Evolutionary conservation across 2,113 vertebrate species (phyloP), one percentile per base, ranked within the genome.

Genomic region (Tenrec ecaudatus): DNA sequence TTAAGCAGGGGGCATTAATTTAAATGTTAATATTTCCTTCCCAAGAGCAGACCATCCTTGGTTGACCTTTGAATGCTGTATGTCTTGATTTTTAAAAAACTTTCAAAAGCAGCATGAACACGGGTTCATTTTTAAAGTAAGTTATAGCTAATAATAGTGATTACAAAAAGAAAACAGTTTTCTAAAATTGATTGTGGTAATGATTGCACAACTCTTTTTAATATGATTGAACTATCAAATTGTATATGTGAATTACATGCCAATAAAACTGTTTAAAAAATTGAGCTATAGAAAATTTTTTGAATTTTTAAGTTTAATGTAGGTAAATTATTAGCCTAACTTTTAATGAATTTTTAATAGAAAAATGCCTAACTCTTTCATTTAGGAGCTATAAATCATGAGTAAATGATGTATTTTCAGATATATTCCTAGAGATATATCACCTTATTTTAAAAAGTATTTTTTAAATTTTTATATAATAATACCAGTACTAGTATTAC

Each of bases 21-120:
- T 53, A 53, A 53, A 53, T 53, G 47, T 53, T 53, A 53, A 53
- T 3, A 7, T 40, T 40, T 40, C 40, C 40, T 40, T 40, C 40
- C 40, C 40, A 7, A 40, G 47, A 53, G 6, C 3, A 88, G 69
- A 15, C 25, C 68, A 94, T 76, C 75, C 62, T 90, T 93, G n/a
- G 31, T 85, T 91, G 84, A 66, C 11, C 23, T 78, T 87, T 53
- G 77, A n/a, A 4, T 94, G 25, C 43, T 91, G 6, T 77, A 22
- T 85, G 64, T 87, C 94, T 96, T 86, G 1, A 88, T 90, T 86
- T 77, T 78, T 91, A 88, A 14, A 79, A 71, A 22, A 91, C 93
- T 81, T 76, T 57, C 23, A 64, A 76, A 25, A 89, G 91, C 79
- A 89, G 40, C 31, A 87, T 87, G 8, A 36, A 93, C 89, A 57